phyloP scores from a whole-genome alignment of 1,140 invertebrate species.

The Dendroctonus valens region DNA sequence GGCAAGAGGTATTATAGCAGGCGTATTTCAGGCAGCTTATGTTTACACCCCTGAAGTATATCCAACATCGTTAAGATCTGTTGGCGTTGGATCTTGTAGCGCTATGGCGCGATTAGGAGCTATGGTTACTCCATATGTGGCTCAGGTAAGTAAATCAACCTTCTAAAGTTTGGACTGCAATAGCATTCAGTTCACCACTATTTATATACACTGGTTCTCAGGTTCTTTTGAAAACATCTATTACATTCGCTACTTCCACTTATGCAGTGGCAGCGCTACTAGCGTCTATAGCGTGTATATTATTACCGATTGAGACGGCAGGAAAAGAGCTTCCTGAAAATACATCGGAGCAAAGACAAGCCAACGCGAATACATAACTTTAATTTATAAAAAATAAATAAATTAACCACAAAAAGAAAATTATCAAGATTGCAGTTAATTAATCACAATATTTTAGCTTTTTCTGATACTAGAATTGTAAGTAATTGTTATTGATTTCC shows the following conservation, averaged over 20 bases:
- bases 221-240: slow-evolving; percentile 69
- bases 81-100: slow-evolving; percentile 86
- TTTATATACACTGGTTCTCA: slow-evolving; percentile 44
- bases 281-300: slow-evolving; percentile 70
- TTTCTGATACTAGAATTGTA: no score
- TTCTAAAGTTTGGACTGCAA: background rate
- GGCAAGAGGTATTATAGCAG: slow-evolving; percentile 88
- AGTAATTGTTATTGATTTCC: no score
- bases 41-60: slow-evolving; percentile 96
- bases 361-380: background rate
- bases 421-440: no score
- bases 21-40: slow-evolving; percentile 92
- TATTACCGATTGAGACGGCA: slow-evolving; percentile 78
- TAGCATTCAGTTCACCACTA: background rate
- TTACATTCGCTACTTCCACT: slow-evolving; percentile 68
- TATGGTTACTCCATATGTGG: slow-evolving; percentile 90
- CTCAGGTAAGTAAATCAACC: slow-evolving; percentile 66
- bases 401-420: no score
- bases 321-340: slow-evolving; percentile 65
- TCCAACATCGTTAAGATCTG: slow-evolving; percentile 82
- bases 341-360: slow-evolving; percentile 22
- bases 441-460: no score
- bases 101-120: slow-evolving; percentile 89
- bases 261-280: slow-evolving; percentile 72
- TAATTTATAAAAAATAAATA: no score